Evolutionary conservation across 2,113 vertebrate species (phyloP), one percentile per base, ranked within the genome.

Genomic region (Hucho hucho): DNA sequence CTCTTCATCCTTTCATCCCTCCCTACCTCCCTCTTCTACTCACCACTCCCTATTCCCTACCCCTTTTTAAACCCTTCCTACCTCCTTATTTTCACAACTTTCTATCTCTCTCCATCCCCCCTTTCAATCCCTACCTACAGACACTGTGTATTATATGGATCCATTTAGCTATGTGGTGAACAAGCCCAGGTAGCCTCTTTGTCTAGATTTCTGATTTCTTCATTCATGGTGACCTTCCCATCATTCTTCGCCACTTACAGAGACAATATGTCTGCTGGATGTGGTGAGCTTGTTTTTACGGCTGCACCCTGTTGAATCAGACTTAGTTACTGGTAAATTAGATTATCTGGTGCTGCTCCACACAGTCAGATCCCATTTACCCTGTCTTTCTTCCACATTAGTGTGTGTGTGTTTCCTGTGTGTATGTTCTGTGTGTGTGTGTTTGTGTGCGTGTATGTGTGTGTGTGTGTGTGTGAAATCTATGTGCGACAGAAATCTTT

Each of bases 361-460:
- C 37, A 70, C 72, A 78, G 82, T 86, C 77, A 78, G 64, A 53
- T 79, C 70, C 65, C 69, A 83, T 87, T 84, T 82, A 76, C 49
- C 61, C 78, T 64, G 56, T 75, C 79, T 84, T 80, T 79, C 77
- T 84, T 84, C 79, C 75, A 75, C 79, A 87, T 89, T 84, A 20
- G 29, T 24, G 58, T 61, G 58, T 7, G 56, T 61, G 58, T 61
- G 18, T 43, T 9, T 43, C 37, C 9, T 43, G 9, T 43, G 37
- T 43, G 37, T 43, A 6, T 43, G 37, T 43, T 6, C 7, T 43
- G 7, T 11, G 37, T 43, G 37, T 9, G 0, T 28, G 26, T 3
- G 26, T 28, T 1, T 3, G 1, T 28, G 26, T 28, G 37, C 9
- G 37, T 37, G 1, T 37, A n/a, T 2, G 58, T 22, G 58, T 9